phyloP scores from a whole-genome alignment of 23 tunicate species.

The Aplidium turbinatum region DNA sequence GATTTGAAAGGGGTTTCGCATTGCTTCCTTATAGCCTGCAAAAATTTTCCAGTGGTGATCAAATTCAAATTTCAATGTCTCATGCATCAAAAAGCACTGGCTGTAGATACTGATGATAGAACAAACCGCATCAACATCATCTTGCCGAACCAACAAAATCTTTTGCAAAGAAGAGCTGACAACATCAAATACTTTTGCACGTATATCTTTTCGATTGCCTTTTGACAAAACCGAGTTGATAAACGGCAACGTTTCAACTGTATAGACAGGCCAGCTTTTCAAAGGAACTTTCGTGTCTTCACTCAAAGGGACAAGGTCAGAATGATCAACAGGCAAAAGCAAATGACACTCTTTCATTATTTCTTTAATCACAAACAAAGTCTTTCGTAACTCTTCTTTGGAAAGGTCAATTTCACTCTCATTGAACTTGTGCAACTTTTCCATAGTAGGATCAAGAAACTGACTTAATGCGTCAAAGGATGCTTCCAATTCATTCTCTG shows the following conservation, averaged over 20 bases:
- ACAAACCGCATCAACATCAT: constrained; percentile 77
- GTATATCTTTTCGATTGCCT: constrained; percentile 13
- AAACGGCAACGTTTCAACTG: constrained; percentile 36
- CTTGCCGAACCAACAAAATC: constrained; percentile 47
- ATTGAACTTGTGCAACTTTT: constrained; percentile 30
- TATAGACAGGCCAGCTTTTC: constrained; percentile 43
- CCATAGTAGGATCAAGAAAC: constrained; percentile 51
- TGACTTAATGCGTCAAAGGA: constrained; percentile 47
- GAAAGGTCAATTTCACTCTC: constrained; percentile 32
- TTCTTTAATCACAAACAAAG: constrained; percentile 38
- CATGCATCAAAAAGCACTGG: constrained; percentile 66
- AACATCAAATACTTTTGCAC: constrained; percentile 38
- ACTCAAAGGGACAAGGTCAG: constrained; percentile 15
- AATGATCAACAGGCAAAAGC: constrained; percentile 35
- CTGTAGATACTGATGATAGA: constrained; percentile 71
- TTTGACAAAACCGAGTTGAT: constrained; percentile 18
- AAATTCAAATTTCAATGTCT: constrained; percentile 39
- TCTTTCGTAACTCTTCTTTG: constrained; percentile 65
- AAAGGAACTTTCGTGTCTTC: constrained; percentile 20
- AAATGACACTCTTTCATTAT: constrained; percentile 8
- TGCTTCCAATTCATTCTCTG: constrained; percentile 58
- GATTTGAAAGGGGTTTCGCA: constrained; percentile 50
- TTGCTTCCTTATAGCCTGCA: constrained; percentile 45
- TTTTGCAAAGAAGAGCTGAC: constrained; percentile 37
- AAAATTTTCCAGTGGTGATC: constrained; percentile 83